Base-by-base conservation (phyloP, 2,113 vertebrate genomes). In the Otocyon megalotis region DNA sequence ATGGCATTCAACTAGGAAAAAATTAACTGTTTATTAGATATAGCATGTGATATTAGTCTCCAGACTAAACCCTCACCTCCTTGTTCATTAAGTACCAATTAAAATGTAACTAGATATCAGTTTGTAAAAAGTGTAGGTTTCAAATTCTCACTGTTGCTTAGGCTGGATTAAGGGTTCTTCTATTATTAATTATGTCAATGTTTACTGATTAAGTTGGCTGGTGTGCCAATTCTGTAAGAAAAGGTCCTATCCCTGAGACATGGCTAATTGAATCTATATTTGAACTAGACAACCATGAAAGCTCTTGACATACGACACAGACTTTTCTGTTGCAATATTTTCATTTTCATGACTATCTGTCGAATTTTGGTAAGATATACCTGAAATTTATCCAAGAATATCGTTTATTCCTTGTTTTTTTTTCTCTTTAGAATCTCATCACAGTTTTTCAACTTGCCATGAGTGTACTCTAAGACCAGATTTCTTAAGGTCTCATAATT, bases 91-190 rank as follows among this genome's bases (percentile, higher is more conserved):
- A 69, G 37, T 7, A 72, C 20, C 35, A 79, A 86, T 26, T 82
- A 88, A 62, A 74, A n/a, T 86, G 10, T 17, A 90, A n/a, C 10
- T 37, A 12, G 28, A n/a, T 1, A 30, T 48, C 4, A 77, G 3
- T 74, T 77, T 88, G 50, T 8, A 14, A 71, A 95, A 97, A 43
- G 8, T 50, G 7, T 65, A 88, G 79, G 16, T 35, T 85, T 94
- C 79, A 94, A 81, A 80, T 96, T 88, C 53, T 92, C 24, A 71
- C 69, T 71, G 32, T 76, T 93, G 20, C n/a, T 74, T 65, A 94
- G 13, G 9, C 1, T 24, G 54, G 9, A 79, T 79, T 22, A 93
- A 54, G 3, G 15, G 28, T 9, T 93, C 4, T 95, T 80, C 37
- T 67, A 15, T 69, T 91, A 90, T 79, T 89, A 67, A 86, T 87